These are phyloP conservation scores for Anguilla japonica DNA, from an alignment of 2,113 vertebrate genomes.

Conservation along the genomic window DNA sequence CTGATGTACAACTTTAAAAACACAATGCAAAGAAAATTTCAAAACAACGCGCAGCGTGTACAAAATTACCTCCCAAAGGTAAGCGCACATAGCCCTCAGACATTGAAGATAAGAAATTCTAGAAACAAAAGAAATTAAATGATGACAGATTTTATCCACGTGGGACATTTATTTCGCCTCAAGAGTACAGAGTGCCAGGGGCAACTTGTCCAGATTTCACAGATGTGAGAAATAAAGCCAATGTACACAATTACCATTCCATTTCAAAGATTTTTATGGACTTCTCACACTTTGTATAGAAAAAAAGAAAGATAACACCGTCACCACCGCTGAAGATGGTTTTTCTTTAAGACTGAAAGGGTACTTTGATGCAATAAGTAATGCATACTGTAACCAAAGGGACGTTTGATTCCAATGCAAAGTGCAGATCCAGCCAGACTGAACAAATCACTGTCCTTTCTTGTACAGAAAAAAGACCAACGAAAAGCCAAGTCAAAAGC, in stretches of 20 bases:
- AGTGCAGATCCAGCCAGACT: not conserved
- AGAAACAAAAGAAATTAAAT: not conserved
- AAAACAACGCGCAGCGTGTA: not conserved
- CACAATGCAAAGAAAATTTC: not conserved
- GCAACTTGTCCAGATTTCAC: not conserved
- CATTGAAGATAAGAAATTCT: not conserved
- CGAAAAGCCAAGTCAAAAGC: not conserved
- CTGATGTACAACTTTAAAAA: not conserved
- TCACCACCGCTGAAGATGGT: not conserved
- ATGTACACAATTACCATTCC: not conserved
- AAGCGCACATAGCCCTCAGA: not conserved
- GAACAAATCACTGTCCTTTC: not conserved
- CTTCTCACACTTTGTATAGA: not conserved
- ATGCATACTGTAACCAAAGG: not conserved
- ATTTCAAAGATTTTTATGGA: not conserved
- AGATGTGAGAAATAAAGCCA: not conserved
- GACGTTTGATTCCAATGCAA: not conserved
- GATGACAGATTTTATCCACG: not conserved
- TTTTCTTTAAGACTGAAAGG: not conserved
- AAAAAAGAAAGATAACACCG: not conserved
- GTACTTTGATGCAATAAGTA: not conserved
- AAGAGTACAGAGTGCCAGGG: not conserved
- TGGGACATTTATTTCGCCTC: not conserved
- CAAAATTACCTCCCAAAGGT: not conserved
- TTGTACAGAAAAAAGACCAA: not conserved